phyloP scores from a whole-genome alignment of 2,888 invertebrate genomes.

The Chromoteleia sp. region DNA sequence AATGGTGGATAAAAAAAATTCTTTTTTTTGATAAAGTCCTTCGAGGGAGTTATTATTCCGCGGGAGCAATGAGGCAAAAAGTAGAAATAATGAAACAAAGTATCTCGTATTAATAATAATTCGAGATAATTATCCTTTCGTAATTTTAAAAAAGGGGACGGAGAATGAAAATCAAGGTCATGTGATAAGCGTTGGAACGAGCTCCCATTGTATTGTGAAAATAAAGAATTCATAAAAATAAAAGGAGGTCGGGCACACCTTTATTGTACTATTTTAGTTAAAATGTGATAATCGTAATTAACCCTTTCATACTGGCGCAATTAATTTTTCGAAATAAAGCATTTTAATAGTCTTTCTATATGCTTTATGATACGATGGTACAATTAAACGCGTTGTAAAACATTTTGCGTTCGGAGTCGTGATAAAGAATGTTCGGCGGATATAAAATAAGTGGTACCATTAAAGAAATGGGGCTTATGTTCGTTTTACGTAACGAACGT shows the following conservation, averaged over 20 bases:
- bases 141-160: slow-evolving; percentile 7
- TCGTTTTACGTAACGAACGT: too few species aligned
- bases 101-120: slow-evolving; percentile 29
- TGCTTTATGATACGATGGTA: slow-evolving; percentile 25
- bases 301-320: slow-evolving; percentile 41
- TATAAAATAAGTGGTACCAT: too few species aligned
- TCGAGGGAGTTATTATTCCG: not conserved
- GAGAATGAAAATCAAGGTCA: slow-evolving; percentile 25
- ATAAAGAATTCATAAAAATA: slow-evolving; percentile 43
- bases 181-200: slow-evolving; percentile 28
- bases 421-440: not conserved
- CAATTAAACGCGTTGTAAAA: slow-evolving; percentile 28
- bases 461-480: too few species aligned
- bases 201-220: slow-evolving; percentile 32
- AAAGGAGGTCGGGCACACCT: slow-evolving; percentile 10
- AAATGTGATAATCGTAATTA: slow-evolving; percentile 60
- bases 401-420: not conserved
- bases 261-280: slow-evolving; percentile 32
- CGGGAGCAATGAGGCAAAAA: slow-evolving; percentile 1
- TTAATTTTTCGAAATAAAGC: slow-evolving; percentile 51
- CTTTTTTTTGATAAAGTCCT: not conserved
- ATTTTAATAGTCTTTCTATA: slow-evolving; percentile 31
- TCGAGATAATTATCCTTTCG: slow-evolving; percentile 26
- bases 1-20: too few species aligned
- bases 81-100: not conserved